Conservation (phyloP, 2,113 vertebrate genomes). For the Greenwoodochromis staneri region DNA sequence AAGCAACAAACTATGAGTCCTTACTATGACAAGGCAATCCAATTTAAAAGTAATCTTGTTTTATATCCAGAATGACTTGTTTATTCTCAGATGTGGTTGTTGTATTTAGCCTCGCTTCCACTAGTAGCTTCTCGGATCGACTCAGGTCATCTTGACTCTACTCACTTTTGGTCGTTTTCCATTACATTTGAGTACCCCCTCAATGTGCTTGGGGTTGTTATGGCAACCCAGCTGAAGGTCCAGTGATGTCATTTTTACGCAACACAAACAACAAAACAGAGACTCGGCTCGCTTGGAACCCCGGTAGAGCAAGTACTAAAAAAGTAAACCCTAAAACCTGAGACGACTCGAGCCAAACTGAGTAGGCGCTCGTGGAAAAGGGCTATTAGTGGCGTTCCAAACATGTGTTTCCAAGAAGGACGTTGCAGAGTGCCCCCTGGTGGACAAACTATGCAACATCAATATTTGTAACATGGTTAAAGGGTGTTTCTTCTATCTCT, state of each 20-base stretch:
- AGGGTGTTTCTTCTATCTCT: background rate
- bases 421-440: background rate
- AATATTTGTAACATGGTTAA: background rate
- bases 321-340: background rate
- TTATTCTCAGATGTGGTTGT: background rate
- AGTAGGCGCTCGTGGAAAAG: background rate
- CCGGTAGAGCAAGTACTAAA: background rate
- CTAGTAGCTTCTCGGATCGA: background rate
- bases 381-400: background rate
- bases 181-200: background rate
- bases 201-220: background rate
- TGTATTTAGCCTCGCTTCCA: background rate
- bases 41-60: background rate
- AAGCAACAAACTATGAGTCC: background rate
- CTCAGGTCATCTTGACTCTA: background rate
- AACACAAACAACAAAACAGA: background rate
- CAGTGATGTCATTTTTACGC: background rate
- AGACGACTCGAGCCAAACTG: background rate
- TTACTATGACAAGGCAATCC: background rate
- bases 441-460: background rate
- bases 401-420: background rate
- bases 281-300: background rate
- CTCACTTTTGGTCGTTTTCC: background rate
- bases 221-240: background rate
- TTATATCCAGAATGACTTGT: background rate